Base-by-base conservation (phyloP, 2,888 invertebrate species). In the Papilio gigon region DNA sequence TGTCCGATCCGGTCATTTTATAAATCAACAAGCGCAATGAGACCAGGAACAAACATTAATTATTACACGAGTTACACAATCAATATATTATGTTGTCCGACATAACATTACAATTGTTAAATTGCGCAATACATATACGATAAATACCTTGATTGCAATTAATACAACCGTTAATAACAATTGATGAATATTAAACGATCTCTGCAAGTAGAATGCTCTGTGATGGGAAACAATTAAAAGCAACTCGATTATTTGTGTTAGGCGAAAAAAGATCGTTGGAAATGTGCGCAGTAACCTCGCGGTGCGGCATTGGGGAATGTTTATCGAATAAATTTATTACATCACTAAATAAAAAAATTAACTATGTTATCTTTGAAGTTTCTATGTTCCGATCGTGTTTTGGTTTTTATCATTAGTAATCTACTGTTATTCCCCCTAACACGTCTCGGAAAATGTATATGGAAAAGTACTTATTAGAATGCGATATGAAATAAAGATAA, bases 161-260 rank as follows among this genome's bases (percentile, higher is more conserved):
- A 68, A 64, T 65, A 60, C 25, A 33, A 56, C 47, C 27, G 47
- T 59, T 63, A 25, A 42, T 35, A 17, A 9, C 37, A 68, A 59
- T 60, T 58, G 20, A 60, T n/a, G 40, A 30, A 35, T 64, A 42
- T 66, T 17, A 33, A 64, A 56, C 61, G 37, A 60, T 65, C 69
- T 65, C 71, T 65, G 37, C 20, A 61, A 33, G 50, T 62, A 70
- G 37, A 67, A 64, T 72, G 64, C 70, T 69, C 73, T 70, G 71
- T 72, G 71, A 71, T 40, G 37, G 68, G 63, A 82, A 84, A 85
- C 86, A 87, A 89, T 89, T 85, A 88, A 86, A 83, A 76, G 72
- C 75, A 71, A 74, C 78, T 80, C 82, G 84, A 83, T 88, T 88
- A 84, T 88, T 86, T 84, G 74, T 71, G 72, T 77, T 81, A 80